Conservation (phyloP, 2,113 vertebrate species). For the Xiphias gladius region DNA sequence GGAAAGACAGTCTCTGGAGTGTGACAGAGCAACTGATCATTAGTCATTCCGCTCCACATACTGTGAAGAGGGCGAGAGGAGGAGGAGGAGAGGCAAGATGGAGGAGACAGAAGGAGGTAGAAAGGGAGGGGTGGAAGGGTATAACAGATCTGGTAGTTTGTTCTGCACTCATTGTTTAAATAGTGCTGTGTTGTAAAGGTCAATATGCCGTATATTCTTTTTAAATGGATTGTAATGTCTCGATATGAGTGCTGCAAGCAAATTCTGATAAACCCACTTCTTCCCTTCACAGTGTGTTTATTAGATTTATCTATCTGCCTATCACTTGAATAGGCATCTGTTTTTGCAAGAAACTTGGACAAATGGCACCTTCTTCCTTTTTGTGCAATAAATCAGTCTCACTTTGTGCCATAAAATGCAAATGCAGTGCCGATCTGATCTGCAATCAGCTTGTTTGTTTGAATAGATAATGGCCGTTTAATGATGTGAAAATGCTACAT, state of each 20-base stretch:
- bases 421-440: background rate
- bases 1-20: slow-evolving; percentile 74
- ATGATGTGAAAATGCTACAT: slow-evolving; percentile 33
- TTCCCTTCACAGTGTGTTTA: background rate
- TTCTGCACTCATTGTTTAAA: background rate
- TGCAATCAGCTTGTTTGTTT: background rate
- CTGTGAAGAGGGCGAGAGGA: slow-evolving; percentile 53
- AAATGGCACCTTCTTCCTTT: background rate
- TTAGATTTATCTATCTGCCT: background rate
- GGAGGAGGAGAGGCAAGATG: slow-evolving; percentile 35
- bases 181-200: slow-evolving; percentile 9
- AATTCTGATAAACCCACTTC: background rate
- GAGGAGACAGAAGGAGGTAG: slow-evolving; percentile 44
- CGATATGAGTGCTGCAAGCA: background rate
- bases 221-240: background rate
- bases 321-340: background rate
- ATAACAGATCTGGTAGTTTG: background rate
- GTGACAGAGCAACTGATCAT: slow-evolving; percentile 78
- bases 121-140: slow-evolving; percentile 33
- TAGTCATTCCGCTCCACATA: slow-evolving; percentile 84
- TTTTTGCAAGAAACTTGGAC: background rate
- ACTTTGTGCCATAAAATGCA: background rate
- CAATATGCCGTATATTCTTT: background rate
- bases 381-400: background rate
- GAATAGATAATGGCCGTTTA: background rate